Evolutionary conservation across 2,888 invertebrate species (phyloP), one percentile per base, ranked within the genome.

Genomic region (Pyrocoelia pectoralis): DNA sequence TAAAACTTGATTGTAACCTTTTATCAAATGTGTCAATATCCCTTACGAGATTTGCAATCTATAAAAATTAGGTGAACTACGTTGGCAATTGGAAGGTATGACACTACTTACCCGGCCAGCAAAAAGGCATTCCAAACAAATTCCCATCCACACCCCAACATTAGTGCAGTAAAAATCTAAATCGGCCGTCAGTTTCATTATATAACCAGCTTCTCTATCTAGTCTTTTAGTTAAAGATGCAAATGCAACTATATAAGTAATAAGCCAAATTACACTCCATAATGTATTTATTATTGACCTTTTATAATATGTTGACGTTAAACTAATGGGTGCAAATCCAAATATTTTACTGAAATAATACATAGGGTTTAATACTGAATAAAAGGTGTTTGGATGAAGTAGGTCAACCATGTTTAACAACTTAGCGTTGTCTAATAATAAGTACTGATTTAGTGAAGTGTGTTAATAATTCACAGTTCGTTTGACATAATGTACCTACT

Each of bases 121-220:
- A 40, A 49, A 60, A n/a, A 38, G 10, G 18, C 55, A 50, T 19
- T 28, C 41, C 10, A 61, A 41, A 12, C 40, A 13, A 9, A 61
- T 61, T 40, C 19, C 54, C 33, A 48, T 24, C 15, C 48, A 54
- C 38, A 55, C 54, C 2, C 54, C 55, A 29, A 41, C 6, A 8
- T 49, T 38, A 40, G 15, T 29, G 9, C 33, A 54, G 15, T 54
- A 40, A 1, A 33, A 50, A 51, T 61, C 29, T 5, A 61, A n/a
- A 1, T 19, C 18, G 18, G 49, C 56, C 2, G 52, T 55, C 0
- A 61, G 10, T 9, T 12, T 33, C 5, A 55, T 28, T 8, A 61
- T 61, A 8, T 51, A 18, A 2, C 51, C 55, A 18, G 41, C 46
- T 6, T 61, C 18, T 8, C 4, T 17, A 15, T 46, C n/a, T 9